phyloP scores from a whole-genome alignment of 2,797 vertebrate species.

The Alca torda region DNA sequence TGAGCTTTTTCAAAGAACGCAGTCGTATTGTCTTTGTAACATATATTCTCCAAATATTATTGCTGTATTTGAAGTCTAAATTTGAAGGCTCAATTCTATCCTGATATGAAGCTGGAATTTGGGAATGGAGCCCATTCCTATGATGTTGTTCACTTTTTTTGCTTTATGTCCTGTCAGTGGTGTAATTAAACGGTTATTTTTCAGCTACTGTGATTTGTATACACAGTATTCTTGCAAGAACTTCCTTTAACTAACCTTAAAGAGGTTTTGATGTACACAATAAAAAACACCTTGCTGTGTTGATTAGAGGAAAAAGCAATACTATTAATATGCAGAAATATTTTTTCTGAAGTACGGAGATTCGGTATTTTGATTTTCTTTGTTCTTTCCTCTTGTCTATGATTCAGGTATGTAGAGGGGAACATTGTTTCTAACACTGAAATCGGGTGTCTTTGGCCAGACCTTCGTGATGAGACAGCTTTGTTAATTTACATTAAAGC shows the following conservation, averaged over 20 bases:
- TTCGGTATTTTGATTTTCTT: background rate
- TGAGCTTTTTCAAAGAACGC: background rate
- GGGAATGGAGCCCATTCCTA: background rate
- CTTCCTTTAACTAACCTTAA: background rate
- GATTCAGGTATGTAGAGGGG: background rate
- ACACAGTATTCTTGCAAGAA: background rate
- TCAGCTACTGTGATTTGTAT: background rate
- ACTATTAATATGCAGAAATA: background rate
- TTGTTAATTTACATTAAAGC: background rate
- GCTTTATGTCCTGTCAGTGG: background rate
- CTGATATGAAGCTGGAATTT: background rate
- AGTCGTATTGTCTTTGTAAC: background rate
- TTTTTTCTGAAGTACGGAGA: background rate
- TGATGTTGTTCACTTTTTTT: background rate
- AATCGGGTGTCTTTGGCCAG: background rate
- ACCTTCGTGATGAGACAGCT: background rate
- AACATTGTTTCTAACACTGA: background rate
- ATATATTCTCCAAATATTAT: background rate
- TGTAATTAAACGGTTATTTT: constrained; percentile 7
- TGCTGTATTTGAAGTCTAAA: background rate
- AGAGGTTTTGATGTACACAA: background rate
- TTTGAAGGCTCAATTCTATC: background rate
- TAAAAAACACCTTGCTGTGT: background rate
- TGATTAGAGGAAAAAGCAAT: background rate
- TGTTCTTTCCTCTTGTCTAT: background rate